phyloP scores from a whole-genome alignment of 2,888 invertebrate species.

The Hypomecis atomaria region DNA sequence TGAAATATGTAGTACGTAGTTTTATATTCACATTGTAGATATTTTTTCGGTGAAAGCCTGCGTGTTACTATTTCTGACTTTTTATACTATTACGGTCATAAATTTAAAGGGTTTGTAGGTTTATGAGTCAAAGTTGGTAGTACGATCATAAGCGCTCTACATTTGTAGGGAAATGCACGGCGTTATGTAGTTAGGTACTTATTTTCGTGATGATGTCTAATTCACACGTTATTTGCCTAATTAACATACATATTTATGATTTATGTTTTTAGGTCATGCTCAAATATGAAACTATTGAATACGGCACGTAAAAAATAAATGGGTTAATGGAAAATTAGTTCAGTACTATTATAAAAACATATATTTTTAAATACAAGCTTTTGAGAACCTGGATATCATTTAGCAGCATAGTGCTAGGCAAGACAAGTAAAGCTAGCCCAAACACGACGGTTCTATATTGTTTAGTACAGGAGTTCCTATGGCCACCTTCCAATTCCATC shows the following conservation, averaged over 20 bases:
- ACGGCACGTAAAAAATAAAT: no score
- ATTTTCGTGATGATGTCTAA: conserved; percentile 5
- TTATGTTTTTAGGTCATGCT: conserved; percentile 3
- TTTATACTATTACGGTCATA: conserved; percentile 5
- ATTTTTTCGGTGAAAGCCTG: background rate
- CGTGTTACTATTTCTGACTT: conserved; percentile 7
- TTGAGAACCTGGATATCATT: no score
- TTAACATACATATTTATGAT: background rate
- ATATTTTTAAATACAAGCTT: no score
- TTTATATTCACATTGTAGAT: background rate
- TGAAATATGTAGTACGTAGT: background rate
- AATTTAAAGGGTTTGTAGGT: conserved; percentile 11
- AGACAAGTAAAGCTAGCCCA: no score
- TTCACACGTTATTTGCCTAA: conserved; percentile 4
- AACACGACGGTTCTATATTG: no score
- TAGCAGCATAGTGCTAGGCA: no score
- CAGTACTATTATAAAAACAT: no score
- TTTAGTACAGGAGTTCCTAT: no score
- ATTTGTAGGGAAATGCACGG: background rate
- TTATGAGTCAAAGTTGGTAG: background rate
- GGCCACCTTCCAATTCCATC: no score
- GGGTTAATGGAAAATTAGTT: no score
- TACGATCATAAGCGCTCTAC: background rate
- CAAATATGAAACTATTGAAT: background rate
- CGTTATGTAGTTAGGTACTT: background rate